Conservation (phyloP, 1,140 invertebrate species). For the Druon quercuslanigerum region DNA sequence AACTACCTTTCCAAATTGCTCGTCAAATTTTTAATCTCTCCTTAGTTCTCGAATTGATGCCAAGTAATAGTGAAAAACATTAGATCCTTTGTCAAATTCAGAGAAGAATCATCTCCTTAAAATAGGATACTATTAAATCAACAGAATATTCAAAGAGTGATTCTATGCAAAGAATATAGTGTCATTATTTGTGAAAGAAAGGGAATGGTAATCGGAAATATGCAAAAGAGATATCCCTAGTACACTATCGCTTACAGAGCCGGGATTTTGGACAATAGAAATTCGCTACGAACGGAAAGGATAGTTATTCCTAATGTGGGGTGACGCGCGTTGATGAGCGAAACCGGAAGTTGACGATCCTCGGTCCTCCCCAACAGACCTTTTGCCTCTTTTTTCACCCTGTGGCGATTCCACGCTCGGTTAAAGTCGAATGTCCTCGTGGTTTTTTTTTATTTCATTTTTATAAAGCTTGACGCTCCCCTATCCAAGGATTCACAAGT, state of each 20-base stretch:
- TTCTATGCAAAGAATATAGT: conserved; percentile 36
- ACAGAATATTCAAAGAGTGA: background rate
- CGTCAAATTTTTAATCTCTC: background rate
- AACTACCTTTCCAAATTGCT: conserved; percentile 3
- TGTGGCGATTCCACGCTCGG: conserved; percentile 36
- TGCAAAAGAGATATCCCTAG: conserved; percentile 42
- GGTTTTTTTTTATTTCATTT: background rate
- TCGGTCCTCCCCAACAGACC: conserved; percentile 43
- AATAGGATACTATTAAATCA: background rate
- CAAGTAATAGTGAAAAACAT: too few species aligned
- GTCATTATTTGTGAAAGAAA: conserved; percentile 33
- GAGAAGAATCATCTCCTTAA: background rate
- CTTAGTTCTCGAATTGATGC: background rate
- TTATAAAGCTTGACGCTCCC: background rate
- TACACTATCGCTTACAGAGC: conserved; percentile 65
- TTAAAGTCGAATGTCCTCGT: conserved; percentile 12
- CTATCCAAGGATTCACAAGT: too few species aligned
- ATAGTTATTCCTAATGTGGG: conserved; percentile 70
- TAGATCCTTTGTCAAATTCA: too few species aligned
- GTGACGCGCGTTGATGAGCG: conserved; percentile 69
- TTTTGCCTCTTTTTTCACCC: conserved; percentile 42
- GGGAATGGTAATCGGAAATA: conserved; percentile 44
- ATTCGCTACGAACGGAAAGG: conserved; percentile 66
- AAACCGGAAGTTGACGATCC: conserved; percentile 69
- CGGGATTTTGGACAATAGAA: conserved; percentile 60